Conservation (phyloP, 2,113 vertebrate genomes). For the Sapajus apella region DNA sequence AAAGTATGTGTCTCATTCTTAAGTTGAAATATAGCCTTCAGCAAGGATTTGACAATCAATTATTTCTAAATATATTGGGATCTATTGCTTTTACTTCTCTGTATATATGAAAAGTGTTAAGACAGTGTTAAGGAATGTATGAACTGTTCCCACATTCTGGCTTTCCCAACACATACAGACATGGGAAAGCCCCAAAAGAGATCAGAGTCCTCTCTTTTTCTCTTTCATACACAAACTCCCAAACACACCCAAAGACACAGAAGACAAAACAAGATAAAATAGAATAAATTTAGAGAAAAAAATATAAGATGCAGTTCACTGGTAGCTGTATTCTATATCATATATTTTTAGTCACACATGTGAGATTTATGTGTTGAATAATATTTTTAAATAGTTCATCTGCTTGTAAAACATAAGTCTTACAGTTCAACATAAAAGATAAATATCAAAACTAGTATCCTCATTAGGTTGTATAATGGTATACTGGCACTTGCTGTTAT, state of each 20-base stretch:
- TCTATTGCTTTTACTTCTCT: background rate
- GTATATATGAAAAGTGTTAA: background rate
- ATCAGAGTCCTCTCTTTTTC: background rate
- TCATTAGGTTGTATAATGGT: constrained; percentile 45
- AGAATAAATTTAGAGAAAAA: background rate
- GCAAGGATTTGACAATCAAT: constrained; percentile 62
- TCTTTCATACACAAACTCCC: background rate
- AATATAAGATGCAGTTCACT: background rate
- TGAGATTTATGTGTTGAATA: constrained; percentile 19
- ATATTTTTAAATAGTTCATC: constrained; percentile 27
- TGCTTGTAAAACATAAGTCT: constrained; percentile 9
- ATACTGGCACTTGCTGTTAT: constrained; percentile 59
- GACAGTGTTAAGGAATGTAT: background rate
- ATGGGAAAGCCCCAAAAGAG: background rate
- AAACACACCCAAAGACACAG: background rate
- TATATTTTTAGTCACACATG: constrained; percentile 1
- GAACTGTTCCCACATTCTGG: background rate
- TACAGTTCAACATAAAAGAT: background rate
- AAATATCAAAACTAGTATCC: constrained; percentile 38
- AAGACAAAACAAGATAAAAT: background rate
- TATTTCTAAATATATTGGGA: constrained; percentile 70
- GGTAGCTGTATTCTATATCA: background rate
- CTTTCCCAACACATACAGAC: background rate
- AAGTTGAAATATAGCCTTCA: constrained; percentile 47
- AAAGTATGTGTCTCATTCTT: constrained; percentile 61